phyloP scores from a whole-genome alignment of 2,888 invertebrate genomes.

The Chrysolina americana region DNA sequence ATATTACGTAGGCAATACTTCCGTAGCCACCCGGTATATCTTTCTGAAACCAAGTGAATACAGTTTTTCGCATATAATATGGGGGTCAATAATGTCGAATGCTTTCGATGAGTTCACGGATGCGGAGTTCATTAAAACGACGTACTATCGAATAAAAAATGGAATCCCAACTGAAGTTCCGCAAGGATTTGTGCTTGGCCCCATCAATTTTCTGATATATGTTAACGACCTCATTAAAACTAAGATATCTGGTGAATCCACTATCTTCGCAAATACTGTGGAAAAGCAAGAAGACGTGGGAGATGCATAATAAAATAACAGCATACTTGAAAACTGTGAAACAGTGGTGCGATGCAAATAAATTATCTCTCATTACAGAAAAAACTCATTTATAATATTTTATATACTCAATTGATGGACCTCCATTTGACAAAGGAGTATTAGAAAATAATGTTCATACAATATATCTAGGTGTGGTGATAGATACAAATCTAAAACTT shows the following conservation, averaged over 20 bases:
- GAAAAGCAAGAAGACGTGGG: not conserved
- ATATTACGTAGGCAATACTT: no score
- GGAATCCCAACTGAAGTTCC: no score
- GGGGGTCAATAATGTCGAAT: no score
- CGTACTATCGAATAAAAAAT: no score
- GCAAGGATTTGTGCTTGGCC: slow-evolving; percentile 5
- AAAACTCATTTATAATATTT: not conserved
- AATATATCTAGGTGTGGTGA: not conserved
- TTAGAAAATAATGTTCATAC: not conserved
- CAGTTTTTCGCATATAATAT: no score
- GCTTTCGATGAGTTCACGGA: no score
- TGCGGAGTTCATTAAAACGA: no score
- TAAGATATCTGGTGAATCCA: no score
- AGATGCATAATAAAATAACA: slow-evolving; percentile 15
- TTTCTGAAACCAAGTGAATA: no score
- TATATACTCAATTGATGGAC: not conserved
- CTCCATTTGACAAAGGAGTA: not conserved
- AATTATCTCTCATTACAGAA: slow-evolving; percentile 20
- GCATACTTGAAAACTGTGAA: slow-evolving; percentile 8
- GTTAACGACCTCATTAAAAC: not conserved
- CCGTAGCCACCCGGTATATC: no score
- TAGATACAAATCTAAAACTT: not conserved
- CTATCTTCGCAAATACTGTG: slow-evolving; percentile 20
- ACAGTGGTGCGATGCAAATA: slow-evolving; percentile 19
- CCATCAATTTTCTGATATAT: slow-evolving; percentile 1